phyloP scores from a whole-genome alignment of 2,797 vertebrate genomes.

The Aphelocoma californica region DNA sequence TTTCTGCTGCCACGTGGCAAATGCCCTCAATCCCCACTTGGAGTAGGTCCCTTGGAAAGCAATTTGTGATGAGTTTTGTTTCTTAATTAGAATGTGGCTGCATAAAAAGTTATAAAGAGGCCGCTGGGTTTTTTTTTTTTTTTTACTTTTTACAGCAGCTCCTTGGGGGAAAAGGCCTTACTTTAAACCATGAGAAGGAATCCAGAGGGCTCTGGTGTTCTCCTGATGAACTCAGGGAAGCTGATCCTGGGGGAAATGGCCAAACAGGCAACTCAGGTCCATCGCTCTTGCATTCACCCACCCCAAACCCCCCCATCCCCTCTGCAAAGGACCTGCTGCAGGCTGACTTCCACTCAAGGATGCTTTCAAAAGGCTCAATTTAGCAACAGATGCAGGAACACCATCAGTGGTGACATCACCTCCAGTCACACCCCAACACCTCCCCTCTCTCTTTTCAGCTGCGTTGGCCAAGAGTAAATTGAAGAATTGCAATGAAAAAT shows the following conservation, averaged over 20 bases:
- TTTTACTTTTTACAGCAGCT: not conserved
- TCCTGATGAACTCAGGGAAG: not conserved
- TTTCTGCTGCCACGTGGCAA: not conserved
- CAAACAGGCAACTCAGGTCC: not conserved
- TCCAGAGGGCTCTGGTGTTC: not conserved
- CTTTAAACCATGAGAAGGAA: not conserved
- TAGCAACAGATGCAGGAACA: not conserved
- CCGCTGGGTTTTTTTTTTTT: not conserved
- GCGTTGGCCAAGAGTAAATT: not conserved
- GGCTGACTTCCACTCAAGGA: not conserved
- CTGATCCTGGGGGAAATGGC: not conserved
- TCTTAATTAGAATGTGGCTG: constrained; percentile 47
- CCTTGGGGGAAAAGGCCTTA: not conserved
- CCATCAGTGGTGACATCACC: accelerated
- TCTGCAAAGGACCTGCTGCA: not conserved
- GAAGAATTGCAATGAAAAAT: not conserved
- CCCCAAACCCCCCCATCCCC: not conserved
- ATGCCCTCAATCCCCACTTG: not conserved
- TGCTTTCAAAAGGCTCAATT: not conserved
- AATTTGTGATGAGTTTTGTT: constrained; percentile 16
- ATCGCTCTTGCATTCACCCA: not conserved
- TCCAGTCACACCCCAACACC: not conserved
- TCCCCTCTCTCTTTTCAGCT: not conserved
- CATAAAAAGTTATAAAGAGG: not conserved
- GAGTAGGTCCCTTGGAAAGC: constrained; percentile 19